Conservation (phyloP, 2,797 vertebrate species). For the Ctenopoma multispine region DNA sequence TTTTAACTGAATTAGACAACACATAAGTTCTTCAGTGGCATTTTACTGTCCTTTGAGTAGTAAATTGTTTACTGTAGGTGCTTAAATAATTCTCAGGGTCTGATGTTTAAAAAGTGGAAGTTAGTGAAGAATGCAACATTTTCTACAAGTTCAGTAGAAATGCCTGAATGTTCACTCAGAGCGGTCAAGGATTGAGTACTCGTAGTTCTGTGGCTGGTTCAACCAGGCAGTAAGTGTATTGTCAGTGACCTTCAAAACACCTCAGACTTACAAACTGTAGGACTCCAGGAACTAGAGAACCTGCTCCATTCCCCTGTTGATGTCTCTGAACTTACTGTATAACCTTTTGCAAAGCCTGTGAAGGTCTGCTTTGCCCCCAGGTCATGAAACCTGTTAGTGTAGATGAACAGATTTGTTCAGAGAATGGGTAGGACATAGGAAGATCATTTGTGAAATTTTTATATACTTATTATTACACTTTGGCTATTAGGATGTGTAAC, state of each 20-base stretch:
- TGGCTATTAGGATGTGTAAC: slow-evolving; percentile 6
- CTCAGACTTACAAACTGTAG: slow-evolving; percentile 41
- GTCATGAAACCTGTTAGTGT: slow-evolving; percentile 58
- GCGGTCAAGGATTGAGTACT: slow-evolving; percentile 44
- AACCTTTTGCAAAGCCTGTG: slow-evolving; percentile 67
- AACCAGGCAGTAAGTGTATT: slow-evolving; percentile 46
- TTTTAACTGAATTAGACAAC: slow-evolving; percentile 5
- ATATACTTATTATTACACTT: background rate
- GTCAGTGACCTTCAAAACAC: slow-evolving; percentile 69
- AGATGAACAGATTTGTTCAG: slow-evolving; percentile 40
- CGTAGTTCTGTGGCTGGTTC: slow-evolving; percentile 34
- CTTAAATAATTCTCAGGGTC: slow-evolving; percentile 26
- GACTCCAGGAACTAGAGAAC: slow-evolving; percentile 46
- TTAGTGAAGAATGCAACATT: slow-evolving; percentile 48
- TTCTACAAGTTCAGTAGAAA: slow-evolving; percentile 36
- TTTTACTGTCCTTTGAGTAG: slow-evolving; percentile 8
- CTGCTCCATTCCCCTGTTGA: slow-evolving; percentile 41
- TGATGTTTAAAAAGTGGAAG: slow-evolving; percentile 55
- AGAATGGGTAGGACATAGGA: slow-evolving; percentile 29
- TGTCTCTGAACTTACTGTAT: slow-evolving; percentile 54
- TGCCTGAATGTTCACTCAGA: slow-evolving; percentile 44
- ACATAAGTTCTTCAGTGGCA: slow-evolving; percentile 7
- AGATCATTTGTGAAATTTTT: slow-evolving; percentile 37
- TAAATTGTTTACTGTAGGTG: slow-evolving; percentile 25
- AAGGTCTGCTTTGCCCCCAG: slow-evolving; percentile 48